Evolutionary conservation across 1,140 invertebrate species (phyloP).

Genomic region (Lutraria rhynchaena): DNA sequence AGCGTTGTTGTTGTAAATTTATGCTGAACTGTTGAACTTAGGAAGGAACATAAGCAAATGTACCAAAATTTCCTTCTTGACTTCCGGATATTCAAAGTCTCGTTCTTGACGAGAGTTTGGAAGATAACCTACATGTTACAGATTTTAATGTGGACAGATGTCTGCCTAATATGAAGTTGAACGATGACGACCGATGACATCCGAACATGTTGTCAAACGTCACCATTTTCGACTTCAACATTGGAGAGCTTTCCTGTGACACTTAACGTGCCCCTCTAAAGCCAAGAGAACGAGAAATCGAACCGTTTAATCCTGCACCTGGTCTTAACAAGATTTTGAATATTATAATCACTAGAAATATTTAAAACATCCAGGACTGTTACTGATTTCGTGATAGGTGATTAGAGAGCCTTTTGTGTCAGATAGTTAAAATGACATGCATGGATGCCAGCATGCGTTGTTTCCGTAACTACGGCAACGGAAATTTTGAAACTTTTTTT

Average conservation of each 20-base stretch:
- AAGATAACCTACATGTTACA: too few relatives aligned
- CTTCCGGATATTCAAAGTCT: too few relatives aligned
- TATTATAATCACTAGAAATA: slow-evolving; percentile 45
- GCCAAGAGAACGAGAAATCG: slow-evolving; percentile 22
- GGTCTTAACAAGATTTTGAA: slow-evolving; percentile 18
- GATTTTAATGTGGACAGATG: slow-evolving; percentile 7
- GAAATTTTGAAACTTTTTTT: neutral
- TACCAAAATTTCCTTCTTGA: too few relatives aligned
- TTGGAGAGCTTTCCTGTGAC: slow-evolving; percentile 14
- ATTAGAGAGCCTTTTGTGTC: slow-evolving; percentile 35
- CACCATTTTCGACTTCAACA: slow-evolving; percentile 2
- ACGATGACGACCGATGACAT: slow-evolving; percentile 26
- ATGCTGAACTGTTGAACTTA: too few relatives aligned
- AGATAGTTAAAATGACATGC: slow-evolving; percentile 22
- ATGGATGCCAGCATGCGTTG: slow-evolving; percentile 43
- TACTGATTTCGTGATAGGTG: slow-evolving; percentile 17
- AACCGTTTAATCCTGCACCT: slow-evolving; percentile 48
- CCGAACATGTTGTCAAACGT: slow-evolving; percentile 36
- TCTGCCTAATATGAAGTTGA: slow-evolving; percentile 20
- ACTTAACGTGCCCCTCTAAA: slow-evolving; percentile 11
- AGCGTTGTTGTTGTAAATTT: too few relatives aligned
- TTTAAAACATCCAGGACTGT: slow-evolving; percentile 42
- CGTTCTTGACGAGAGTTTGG: too few relatives aligned
- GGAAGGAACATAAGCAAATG: too few relatives aligned
- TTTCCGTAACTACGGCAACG: slow-evolving; percentile 35